Base-by-base conservation (phyloP, 2,797 vertebrate genomes). In the Odontamblyopus lacepedii region DNA sequence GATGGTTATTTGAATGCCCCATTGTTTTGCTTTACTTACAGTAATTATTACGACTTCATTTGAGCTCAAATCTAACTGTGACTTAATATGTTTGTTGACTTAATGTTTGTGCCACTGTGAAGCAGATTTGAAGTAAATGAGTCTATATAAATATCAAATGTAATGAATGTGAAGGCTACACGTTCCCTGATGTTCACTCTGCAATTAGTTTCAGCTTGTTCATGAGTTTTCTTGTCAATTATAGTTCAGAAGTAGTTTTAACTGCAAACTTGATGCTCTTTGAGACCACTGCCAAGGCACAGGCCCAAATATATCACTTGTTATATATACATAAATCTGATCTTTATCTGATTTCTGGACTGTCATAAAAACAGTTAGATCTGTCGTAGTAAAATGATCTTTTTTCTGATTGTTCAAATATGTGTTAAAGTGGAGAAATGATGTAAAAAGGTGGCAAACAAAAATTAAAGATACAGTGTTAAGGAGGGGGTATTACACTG, bases 21-120 rank as follows among this genome's bases (percentile, higher is more conserved):
- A 32, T 51, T 66, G 64, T 50, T 18, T 29, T 53, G 16, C 48
- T 53, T 53, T 67, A 30, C 50, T 51, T 67, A 53, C 50, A 57
- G 69, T 71, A 48, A 62, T 67, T 32, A 32, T 41, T 62, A 63
- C 50, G 51, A 56, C 53, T 67, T 32, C 26, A 67, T 53, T 67
- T 67, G 44, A 53, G 44, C 48, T 19, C 16, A 67, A 53, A 30
- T 51, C 64, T 67, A n/a, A 67, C 64, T 67, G 64, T 30, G 64
- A 51, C 44, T n/a, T 51, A 67, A 53, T 67, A 29, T 67, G 30
- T 56, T 56, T 69, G 51, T 30, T 55, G 50, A 32, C 18, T 67
- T 35, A 67, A 67, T 67, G 64, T n/a, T 29, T 67, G 7, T 67
- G 44, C 64, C 30, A 30, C 26, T 53, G 48, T 67, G 64, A 67